Percentiles rank a stretch among this genome's conserved stretches.
These are phyloP conservation scores for Anhinga anhinga DNA, from an alignment of 2,113 vertebrate genomes.

Conservation along the genomic window DNA sequence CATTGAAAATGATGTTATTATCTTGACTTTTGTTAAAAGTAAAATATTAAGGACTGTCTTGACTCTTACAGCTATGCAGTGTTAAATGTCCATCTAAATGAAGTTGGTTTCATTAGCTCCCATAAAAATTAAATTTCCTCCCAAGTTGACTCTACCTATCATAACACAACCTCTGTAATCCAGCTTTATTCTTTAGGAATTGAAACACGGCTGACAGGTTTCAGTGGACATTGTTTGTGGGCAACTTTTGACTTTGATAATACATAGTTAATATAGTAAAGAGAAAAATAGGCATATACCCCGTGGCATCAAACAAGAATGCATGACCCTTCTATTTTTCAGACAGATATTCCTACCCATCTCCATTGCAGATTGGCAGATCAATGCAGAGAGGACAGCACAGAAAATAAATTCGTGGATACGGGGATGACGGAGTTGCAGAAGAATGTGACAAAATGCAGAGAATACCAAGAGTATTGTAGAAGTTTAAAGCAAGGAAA, in stretches of 20 bases:
- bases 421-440: not conserved
- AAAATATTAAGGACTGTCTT: not conserved
- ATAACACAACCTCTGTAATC: not conserved
- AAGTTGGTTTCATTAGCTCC: slow-evolving; percentile 1
- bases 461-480: not conserved
- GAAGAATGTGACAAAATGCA: not conserved
- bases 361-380: not conserved
- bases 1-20: slow-evolving; percentile 4
- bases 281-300: not conserved
- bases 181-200: not conserved
- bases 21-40: slow-evolving; percentile 29
- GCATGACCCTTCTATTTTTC: not conserved
- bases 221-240: not conserved
- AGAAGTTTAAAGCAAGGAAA: not conserved
- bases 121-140: slow-evolving; percentile 10
- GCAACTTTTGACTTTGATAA: not conserved
- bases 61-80: not conserved
- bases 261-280: not conserved
- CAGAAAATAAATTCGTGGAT: not conserved
- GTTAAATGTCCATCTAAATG: slow-evolving; percentile 36
- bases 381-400: not conserved
- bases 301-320: not conserved
- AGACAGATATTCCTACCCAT: not conserved
- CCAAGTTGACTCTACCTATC: not conserved
- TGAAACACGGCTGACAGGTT: not conserved